These are phyloP conservation scores for Furnarius figulus DNA, from an alignment of 2,113 vertebrate species.

Conservation along the genomic window DNA sequence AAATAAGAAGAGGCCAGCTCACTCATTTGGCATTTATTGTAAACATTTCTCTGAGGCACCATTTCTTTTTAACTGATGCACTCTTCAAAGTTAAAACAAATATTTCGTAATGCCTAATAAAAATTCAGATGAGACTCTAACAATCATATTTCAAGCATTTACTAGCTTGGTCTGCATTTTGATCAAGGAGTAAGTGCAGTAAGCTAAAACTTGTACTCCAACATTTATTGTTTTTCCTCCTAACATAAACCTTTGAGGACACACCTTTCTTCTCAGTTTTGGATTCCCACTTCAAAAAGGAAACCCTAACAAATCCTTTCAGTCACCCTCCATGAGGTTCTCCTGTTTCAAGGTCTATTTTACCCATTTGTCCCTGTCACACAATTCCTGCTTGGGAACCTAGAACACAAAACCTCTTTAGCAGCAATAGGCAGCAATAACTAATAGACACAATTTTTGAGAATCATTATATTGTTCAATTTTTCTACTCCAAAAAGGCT, in stretches of 20 bases:
- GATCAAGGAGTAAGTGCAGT: background rate
- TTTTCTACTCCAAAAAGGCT: background rate
- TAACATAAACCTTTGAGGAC: background rate
- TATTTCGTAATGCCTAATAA: conserved; percentile 39
- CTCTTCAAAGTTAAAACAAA: conserved; percentile 37
- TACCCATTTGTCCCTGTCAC: background rate
- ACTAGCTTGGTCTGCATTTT: background rate
- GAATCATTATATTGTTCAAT: background rate
- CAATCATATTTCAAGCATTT: conserved; percentile 16
- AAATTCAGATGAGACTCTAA: background rate
- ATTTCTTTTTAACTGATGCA: conserved; percentile 17
- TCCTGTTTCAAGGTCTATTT: background rate
- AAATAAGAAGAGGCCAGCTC: background rate
- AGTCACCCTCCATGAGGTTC: background rate
- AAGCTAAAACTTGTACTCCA: background rate
- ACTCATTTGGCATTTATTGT: conserved; percentile 12
- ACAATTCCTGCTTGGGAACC: background rate
- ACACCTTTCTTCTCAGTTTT: background rate
- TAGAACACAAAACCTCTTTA: background rate
- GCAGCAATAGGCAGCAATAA: background rate
- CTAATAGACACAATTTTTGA: background rate
- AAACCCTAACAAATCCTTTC: background rate
- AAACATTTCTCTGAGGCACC: background rate
- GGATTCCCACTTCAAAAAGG: background rate
- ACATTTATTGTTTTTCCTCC: background rate